Evolutionary conservation across 2,888 invertebrate genomes (phyloP), one percentile per base, ranked within the genome.

Genomic region (Amblyteles armatorius): DNA sequence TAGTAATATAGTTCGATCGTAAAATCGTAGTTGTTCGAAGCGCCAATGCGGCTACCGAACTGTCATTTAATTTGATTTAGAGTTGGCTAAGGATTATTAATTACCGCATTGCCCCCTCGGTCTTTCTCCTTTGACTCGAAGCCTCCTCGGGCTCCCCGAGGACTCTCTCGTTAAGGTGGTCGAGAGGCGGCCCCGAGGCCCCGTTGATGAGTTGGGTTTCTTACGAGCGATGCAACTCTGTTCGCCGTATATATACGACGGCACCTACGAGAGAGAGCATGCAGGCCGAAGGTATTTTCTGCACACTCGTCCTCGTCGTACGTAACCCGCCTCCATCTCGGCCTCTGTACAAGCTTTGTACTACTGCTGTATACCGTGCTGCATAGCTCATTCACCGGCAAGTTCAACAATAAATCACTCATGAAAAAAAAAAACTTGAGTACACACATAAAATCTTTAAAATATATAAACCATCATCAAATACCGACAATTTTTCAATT

Each of bases 1-100:
- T 16, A 16, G 11, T 71, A 76, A 60, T 55, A 65, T 69, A 67
- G 77, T 77, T 48, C 16, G 67, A 67, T 1, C 36, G 44, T 29
- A 67, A 57, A 67, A 50, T 48, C 44, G 52, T 71, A 48, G 77
- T 50, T 26, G 77, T 57, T 84, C 72, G 80, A 60, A 84, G 79
- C 79, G 52, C 74, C 68, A 67, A 73, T 74, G 68, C 50, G 69
- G 86, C 85, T 88, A 87, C 88, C 83, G 87, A 82, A 86, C 88
- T 88, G 90, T 89, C 89, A 87, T 90, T 89, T 89, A 88, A 90
- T 86, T 89, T 91, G 88, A 91, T 90, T 90, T 90, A 90, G 88
- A 84, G 83, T 85, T 82, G 84, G 83, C 88, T 85, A 88, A 84
- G 83, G 82, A 88, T 86, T 88, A 90, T 90, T 91, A 90, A 90